A percentile compares a stretch with the other conserved stretches of the same genome.
Conservation (phyloP, 92 coral and sea anemone species). For the Actinostola sp. region DNA sequence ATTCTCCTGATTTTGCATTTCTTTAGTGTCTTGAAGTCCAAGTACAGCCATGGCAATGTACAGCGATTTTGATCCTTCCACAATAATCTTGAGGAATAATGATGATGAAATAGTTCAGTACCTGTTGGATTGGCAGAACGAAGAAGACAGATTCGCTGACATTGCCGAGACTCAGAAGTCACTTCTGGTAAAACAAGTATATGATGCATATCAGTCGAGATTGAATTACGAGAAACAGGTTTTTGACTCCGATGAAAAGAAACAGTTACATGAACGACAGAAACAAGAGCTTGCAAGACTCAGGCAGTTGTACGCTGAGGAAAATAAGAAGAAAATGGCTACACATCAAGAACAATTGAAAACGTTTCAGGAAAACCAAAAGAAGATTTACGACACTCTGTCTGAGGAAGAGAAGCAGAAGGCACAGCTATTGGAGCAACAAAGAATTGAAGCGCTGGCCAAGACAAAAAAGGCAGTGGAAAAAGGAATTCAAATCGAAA, state of each 20-base stretch:
- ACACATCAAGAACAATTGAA: slow-evolving; percentile 10
- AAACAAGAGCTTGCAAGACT: slow-evolving; percentile 3
- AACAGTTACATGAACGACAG: slow-evolving; percentile 2
- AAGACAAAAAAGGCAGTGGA: slow-evolving; percentile 35
- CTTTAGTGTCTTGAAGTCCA: neutral
- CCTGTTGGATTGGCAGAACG: slow-evolving; percentile 11
- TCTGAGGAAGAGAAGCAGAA: slow-evolving; percentile 33
- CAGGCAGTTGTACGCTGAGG: slow-evolving; percentile 7
- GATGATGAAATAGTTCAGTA: slow-evolving; percentile 26
- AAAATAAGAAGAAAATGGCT: slow-evolving; percentile 8
- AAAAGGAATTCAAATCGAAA: slow-evolving; percentile 43
- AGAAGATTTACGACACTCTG: slow-evolving; percentile 25
- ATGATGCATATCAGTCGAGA: slow-evolving; percentile 9
- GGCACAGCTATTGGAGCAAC: slow-evolving; percentile 19
- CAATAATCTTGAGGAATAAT: neutral
- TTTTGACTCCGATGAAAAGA: slow-evolving; percentile 24
- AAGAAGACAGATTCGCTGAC: slow-evolving; percentile 20
- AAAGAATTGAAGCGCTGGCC: slow-evolving; percentile 15
- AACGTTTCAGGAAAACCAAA: slow-evolving; percentile 11
- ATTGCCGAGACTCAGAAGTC: neutral
- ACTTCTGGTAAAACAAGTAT: neutral
- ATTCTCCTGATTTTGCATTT: neutral
- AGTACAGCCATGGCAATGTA: neutral
- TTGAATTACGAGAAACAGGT: slow-evolving; percentile 1
- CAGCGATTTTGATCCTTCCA: neutral